Evolutionary conservation across 2,888 invertebrate species (phyloP).

Genomic region (Opisthograptis luteolata): DNA sequence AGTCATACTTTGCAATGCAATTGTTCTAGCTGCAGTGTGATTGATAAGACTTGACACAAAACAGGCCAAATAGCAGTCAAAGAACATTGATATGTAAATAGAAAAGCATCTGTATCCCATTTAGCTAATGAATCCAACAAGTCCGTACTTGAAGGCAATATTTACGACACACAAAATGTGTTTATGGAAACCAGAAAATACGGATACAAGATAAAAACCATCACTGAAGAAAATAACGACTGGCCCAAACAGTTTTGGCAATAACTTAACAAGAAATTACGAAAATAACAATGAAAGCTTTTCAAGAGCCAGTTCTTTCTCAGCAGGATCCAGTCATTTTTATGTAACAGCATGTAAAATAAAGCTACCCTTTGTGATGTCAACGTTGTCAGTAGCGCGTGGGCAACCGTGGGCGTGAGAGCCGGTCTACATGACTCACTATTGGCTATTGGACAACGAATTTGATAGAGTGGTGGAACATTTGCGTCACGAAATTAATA

Average conservation of each 20-base stretch:
- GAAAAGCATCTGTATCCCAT: too few relatives aligned
- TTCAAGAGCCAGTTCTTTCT: slow-evolving; percentile 14
- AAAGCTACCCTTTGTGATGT: slow-evolving; percentile 47
- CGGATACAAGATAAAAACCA: not conserved
- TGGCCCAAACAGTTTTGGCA: slow-evolving; percentile 2
- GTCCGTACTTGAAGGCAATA: too few relatives aligned
- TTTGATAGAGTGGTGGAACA: slow-evolving; percentile 47
- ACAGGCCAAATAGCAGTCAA: too few relatives aligned
- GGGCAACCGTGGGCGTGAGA: slow-evolving; percentile 69
- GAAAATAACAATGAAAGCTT: slow-evolving; percentile 15
- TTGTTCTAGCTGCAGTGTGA: not conserved
- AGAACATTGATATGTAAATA: too few relatives aligned
- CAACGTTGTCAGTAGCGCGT: slow-evolving; percentile 48
- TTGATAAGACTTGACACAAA: too few relatives aligned
- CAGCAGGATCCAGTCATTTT: slow-evolving; percentile 25
- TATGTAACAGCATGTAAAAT: slow-evolving; percentile 27
- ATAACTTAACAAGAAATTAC: slow-evolving; percentile 10
- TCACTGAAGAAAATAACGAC: not conserved
- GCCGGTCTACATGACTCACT: slow-evolving; percentile 71
- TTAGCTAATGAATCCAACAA: too few relatives aligned
- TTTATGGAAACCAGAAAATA: too few relatives aligned
- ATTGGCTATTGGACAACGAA: slow-evolving; percentile 49
- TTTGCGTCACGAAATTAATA: slow-evolving; percentile 48
- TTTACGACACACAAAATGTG: too few relatives aligned
- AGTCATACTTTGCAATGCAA: slow-evolving; percentile 16